Base-by-base conservation (phyloP, 2,113 vertebrate genomes). In the Urocitellus parryii region DNA sequence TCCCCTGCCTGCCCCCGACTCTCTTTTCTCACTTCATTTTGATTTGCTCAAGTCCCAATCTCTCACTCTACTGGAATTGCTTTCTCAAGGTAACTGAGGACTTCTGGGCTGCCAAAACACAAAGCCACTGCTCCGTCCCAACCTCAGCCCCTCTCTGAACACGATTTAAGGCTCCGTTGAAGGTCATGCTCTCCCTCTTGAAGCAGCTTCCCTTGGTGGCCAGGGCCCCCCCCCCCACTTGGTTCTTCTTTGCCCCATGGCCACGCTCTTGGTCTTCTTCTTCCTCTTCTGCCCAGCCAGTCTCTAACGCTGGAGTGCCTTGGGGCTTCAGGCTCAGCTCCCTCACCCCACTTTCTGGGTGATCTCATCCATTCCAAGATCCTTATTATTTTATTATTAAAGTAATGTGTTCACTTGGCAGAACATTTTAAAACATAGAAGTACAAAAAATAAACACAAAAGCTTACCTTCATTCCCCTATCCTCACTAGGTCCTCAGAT, bases 141-240 rank as follows among this genome's bases (percentile, higher is more conserved):
- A 13, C 7, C 25, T 39, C 8, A 34, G 45, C 8, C 9, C 16
- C 24, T 37, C 39, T 68, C n/a, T 63, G 32, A 53, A 29, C 25
- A 17, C 25, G 63, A 48, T 6, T 81, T 5, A 65, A 3, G 1
- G 12, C 39, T 53, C 45, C 6, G 0, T 11, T 32, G 67, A 74
- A 51, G 32, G 48, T 39, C 22, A 9, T 5, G 2, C n/a, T 45
- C 32, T 73, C 24, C 48, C 14, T 78, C 22, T 56, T 8, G 51
- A 42, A 2, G 0, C 2, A 34, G 37, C 0, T 0, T 4, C 16
- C 48, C 45, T 42, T 5, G 1, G 34, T 48, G 13, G 24, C 24
- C 13, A 4, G 1, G 2, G 3, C 2, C 22, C 10, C 48, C n/a
- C 1, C n/a, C 1, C 0, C 22, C 14, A 27, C 27, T 34, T 22